Conservation (phyloP, 2,888 invertebrate species). For the Dascillus cervinus region DNA sequence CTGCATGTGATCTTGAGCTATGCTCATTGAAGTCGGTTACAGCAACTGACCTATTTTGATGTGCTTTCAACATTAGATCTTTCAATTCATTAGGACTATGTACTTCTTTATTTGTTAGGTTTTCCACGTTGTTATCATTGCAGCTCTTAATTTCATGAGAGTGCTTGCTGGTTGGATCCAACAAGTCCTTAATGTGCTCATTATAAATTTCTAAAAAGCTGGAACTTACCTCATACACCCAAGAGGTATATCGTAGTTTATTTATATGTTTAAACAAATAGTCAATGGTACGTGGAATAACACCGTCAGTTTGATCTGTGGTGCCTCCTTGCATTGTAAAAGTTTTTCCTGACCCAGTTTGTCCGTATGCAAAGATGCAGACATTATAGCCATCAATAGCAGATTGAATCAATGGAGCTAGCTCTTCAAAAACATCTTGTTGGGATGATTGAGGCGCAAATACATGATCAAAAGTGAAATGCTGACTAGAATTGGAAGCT, state of each 20-base stretch:
- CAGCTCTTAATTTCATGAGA: constrained; percentile 47
- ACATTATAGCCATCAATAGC: constrained; percentile 85
- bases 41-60: constrained; percentile 63
- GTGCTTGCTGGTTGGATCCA: constrained; percentile 37
- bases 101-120: constrained; percentile 55
- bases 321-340: constrained; percentile 76
- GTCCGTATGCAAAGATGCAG: constrained; percentile 87
- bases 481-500: constrained; percentile 46
- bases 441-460: constrained; percentile 68
- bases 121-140: constrained; percentile 52
- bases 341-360: constrained; percentile 86
- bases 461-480: constrained; percentile 78
- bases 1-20: constrained; percentile 46
- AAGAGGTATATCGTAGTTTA: constrained; percentile 64
- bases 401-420: constrained; percentile 77
- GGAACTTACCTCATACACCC: constrained; percentile 59
- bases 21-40: constrained; percentile 54
- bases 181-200: constrained; percentile 55
- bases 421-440: constrained; percentile 73
- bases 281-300: constrained; percentile 78
- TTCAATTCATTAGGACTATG: constrained; percentile 57
- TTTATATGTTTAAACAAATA: constrained; percentile 67
- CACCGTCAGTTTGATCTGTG: constrained; percentile 48
- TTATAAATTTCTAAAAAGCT: constrained; percentile 67
- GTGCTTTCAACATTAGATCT: constrained; percentile 63